These are phyloP conservation scores for Virgularia gustaviana DNA, from an alignment of 92 coral and sea anemone genomes.

Conservation along the genomic window DNA sequence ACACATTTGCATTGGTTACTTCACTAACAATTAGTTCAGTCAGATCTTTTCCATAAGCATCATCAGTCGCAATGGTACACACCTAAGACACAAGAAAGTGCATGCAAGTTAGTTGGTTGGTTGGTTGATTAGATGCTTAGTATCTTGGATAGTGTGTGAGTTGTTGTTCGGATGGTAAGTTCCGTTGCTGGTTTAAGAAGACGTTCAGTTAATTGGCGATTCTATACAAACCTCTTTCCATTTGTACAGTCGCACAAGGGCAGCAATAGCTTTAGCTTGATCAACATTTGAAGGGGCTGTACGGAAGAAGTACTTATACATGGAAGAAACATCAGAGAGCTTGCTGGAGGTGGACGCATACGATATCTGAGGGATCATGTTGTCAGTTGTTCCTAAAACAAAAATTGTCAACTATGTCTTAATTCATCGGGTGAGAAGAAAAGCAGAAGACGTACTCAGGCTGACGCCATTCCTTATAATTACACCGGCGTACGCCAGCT, in stretches of 20 bases:
- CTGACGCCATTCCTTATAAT: not conserved
- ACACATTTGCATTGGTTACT: conserved; percentile 79
- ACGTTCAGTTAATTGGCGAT: no score
- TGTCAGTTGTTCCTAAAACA: conserved; percentile 59
- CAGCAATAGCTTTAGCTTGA: conserved; percentile 82
- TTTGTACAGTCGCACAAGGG: conserved; percentile 71
- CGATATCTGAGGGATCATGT: conserved; percentile 85
- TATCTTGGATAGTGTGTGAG: no score
- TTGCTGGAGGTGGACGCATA: conserved; percentile 90
- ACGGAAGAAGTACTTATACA: conserved; percentile 83
- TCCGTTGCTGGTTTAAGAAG: no score
- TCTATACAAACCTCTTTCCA: conserved; percentile 97
- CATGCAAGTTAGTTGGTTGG: no score
- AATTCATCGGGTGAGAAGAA: no score
- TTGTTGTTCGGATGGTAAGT: no score
- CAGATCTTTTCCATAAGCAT: conserved; percentile 82
- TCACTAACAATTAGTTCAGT: conserved; percentile 75
- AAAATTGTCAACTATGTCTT: no score
- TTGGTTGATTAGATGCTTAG: no score
- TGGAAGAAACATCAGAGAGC: conserved; percentile 79
- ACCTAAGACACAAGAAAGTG: not conserved
- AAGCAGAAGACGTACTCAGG: not conserved
- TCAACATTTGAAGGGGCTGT: conserved; percentile 85
- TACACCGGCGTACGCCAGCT: not conserved
- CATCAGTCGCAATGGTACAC: conserved; percentile 77